These are phyloP conservation scores for Mythimna vitellina DNA, from an alignment of 2,888 invertebrate species.

Conservation along the genomic window DNA sequence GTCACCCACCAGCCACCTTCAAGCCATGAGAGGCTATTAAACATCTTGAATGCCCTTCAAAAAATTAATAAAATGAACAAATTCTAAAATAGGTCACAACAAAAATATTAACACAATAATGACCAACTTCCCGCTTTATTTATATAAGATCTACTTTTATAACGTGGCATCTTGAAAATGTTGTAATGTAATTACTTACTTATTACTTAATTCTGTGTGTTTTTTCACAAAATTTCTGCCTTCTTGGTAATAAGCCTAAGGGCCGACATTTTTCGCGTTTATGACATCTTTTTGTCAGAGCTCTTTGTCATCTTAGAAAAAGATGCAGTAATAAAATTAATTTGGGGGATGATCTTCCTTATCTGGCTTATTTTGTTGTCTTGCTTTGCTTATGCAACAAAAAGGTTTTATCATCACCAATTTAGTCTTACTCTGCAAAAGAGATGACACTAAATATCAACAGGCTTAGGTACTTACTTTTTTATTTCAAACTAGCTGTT, in stretches of 20 bases:
- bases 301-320: not conserved
- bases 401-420: not conserved
- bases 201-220: conserved; percentile 30
- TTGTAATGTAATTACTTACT: conserved; percentile 26
- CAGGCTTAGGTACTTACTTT: not conserved
- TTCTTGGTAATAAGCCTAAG: conserved; percentile 10
- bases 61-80: not conserved
- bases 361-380: conserved; percentile 15
- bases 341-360: conserved; percentile 3
- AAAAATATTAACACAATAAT: conserved; percentile 3
- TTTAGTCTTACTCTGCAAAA: not conserved
- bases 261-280: not conserved
- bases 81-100: not conserved
- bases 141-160: not conserved
- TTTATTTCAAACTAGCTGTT: no score
- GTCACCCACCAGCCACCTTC: no score
- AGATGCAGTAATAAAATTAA: conserved; percentile 24
- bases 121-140: not conserved
- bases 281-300: conserved; percentile 1
- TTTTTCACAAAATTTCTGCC: conserved; percentile 12
- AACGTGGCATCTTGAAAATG: conserved; percentile 17
- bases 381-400: not conserved
- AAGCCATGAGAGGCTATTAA: not conserved
- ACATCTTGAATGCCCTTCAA: not conserved
- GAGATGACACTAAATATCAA: not conserved